Conservation (phyloP, 1,140 invertebrate genomes). For the Linepithema humile region DNA sequence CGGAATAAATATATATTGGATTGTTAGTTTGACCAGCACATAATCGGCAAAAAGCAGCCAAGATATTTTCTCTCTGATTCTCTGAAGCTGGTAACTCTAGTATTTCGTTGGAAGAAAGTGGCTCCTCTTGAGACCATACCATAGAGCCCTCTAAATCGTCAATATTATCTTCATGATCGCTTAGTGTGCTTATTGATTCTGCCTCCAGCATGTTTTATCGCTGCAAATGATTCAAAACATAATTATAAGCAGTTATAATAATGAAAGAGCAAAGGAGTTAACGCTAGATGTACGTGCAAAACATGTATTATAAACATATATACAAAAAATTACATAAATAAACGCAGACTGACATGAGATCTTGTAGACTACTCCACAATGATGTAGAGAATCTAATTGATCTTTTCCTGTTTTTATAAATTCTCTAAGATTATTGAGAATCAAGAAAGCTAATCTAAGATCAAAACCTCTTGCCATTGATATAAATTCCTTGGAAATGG, state of each 20-base stretch:
- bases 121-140: slow-evolving; percentile 73
- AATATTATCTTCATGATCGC: slow-evolving; percentile 66
- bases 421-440: no score
- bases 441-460: no score
- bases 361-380: no score
- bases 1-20: slow-evolving; percentile 73
- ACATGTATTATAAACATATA: slow-evolving; percentile 2
- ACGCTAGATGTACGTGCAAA: no score
- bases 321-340: no score
- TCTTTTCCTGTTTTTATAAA: no score
- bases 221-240: slow-evolving; percentile 32
- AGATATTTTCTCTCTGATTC: slow-evolving; percentile 31
- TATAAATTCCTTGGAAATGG: no score
- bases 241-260: slow-evolving; percentile 35
- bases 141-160: slow-evolving; percentile 70
- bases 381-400: no score
- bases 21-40: slow-evolving; percentile 70
- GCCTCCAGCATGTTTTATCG: slow-evolving; percentile 50
- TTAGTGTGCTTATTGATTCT: slow-evolving; percentile 72
- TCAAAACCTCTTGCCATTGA: no score
- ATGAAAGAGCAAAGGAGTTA: no score
- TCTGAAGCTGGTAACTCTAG: slow-evolving; percentile 50
- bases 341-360: no score
- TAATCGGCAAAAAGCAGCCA: slow-evolving; percentile 65
- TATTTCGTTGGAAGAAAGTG: slow-evolving; percentile 68